Percentiles rank a stretch among this genome's conserved stretches.
These are phyloP conservation scores for Neotoxoptera formosana DNA, from an alignment of 1,140 invertebrate species.

Conservation along the genomic window DNA sequence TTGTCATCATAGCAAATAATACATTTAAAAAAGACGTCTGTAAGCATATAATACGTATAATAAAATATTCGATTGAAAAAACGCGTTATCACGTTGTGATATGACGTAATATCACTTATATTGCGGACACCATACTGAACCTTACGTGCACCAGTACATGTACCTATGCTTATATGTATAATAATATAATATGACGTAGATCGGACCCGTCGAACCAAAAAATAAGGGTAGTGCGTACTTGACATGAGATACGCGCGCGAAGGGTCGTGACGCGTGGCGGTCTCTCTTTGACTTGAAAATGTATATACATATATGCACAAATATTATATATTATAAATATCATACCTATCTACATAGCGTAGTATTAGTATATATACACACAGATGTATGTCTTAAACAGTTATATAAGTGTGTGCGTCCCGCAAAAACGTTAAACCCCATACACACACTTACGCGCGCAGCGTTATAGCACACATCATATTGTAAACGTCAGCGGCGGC, in stretches of 20 bases:
- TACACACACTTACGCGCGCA: not conserved
- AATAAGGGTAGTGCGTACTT: not conserved
- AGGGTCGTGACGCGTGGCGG: not conserved
- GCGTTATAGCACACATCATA: not conserved
- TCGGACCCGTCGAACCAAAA: not conserved
- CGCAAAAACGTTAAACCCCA: not conserved
- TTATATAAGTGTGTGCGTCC: not conserved
- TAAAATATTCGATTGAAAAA: not conserved
- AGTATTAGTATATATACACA: not conserved
- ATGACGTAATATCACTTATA: not conserved
- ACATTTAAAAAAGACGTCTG: not conserved
- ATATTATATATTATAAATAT: no score
- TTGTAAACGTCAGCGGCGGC: not conserved
- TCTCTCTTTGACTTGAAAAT: not conserved
- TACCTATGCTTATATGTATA: not conserved
- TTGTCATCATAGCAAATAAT: not conserved
- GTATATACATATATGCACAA: not conserved
- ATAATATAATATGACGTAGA: not conserved
- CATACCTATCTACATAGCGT: not conserved
- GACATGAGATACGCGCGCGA: not conserved
- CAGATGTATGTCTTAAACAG: not conserved
- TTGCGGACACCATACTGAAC: not conserved
- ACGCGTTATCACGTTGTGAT: not conserved
- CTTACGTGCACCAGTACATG: not conserved
- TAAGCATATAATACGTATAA: not conserved